Conservation (phyloP, 2,113 vertebrate species). For the Eptatretus burgeri region DNA sequence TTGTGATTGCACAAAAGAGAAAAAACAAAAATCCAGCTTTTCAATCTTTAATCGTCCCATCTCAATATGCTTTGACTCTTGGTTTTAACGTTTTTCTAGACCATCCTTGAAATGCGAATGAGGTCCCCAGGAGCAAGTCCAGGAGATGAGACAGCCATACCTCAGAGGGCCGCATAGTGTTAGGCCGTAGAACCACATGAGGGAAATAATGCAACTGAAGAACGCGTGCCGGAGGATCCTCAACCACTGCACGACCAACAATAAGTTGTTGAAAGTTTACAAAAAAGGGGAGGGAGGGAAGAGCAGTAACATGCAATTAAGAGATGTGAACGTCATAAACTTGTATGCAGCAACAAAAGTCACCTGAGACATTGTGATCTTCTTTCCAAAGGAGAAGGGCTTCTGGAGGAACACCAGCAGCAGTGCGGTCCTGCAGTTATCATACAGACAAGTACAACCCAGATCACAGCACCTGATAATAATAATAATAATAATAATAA, state of each 20-base stretch:
- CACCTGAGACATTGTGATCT: conserved; percentile 55
- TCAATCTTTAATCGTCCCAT: too few species aligned
- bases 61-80: not conserved
- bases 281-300: too few species aligned
- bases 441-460: conserved; percentile 8
- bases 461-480: conserved; percentile 4
- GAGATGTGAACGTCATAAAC: not conserved
- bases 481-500: not conserved
- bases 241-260: conserved; percentile 48
- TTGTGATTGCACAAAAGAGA: not conserved
- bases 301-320: conserved; percentile 1
- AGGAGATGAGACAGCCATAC: conserved; percentile 19
- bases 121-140: too few species aligned
- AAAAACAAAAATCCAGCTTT: too few species aligned
- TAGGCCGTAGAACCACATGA: conserved; percentile 82
- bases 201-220: conserved; percentile 61
- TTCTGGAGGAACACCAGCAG: conserved; percentile 89
- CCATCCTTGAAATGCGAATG: not conserved
- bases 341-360: conserved; percentile 9
- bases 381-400: conserved; percentile 78
- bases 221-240: conserved; percentile 70
- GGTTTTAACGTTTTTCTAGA: not conserved
- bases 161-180: conserved; percentile 87
- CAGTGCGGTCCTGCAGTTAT: conserved; percentile 34
- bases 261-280: fast-evolving